Evolutionary conservation across 2,113 vertebrate genomes (phyloP).

Genomic region (Carassius auratus): DNA sequence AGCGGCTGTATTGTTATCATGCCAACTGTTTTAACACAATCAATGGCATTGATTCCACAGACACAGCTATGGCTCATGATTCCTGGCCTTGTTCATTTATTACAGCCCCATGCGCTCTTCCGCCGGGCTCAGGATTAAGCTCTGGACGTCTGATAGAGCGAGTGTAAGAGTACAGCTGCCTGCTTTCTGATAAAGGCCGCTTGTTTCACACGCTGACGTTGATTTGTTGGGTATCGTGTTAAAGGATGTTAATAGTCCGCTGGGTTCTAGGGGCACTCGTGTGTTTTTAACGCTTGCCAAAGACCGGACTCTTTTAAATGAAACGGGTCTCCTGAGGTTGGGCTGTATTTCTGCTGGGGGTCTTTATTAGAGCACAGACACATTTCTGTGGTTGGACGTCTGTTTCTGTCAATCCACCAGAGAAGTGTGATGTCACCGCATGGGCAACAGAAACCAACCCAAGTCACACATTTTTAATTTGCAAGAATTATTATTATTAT

Average conservation of each 20-base stretch:
- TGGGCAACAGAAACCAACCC: not conserved
- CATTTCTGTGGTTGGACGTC: slow-evolving; percentile 42
- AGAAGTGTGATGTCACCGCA: not conserved
- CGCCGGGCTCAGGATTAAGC: slow-evolving; percentile 61
- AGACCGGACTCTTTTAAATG: slow-evolving; percentile 37
- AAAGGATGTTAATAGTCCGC: slow-evolving; percentile 50
- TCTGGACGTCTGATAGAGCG: slow-evolving; percentile 56
- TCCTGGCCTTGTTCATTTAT: slow-evolving; percentile 70
- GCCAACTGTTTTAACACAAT: slow-evolving; percentile 80
- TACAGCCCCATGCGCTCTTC: slow-evolving; percentile 61
- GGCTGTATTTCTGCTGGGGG: slow-evolving; percentile 50
- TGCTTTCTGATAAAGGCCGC: slow-evolving; percentile 68
- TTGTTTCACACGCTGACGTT: slow-evolving; percentile 56
- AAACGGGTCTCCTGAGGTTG: slow-evolving; percentile 44
- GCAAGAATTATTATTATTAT: too few relatives aligned
- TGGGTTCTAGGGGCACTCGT: slow-evolving; percentile 18
- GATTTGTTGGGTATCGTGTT: slow-evolving; percentile 54
- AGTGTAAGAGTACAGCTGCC: slow-evolving; percentile 57
- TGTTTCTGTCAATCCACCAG: slow-evolving; percentile 59
- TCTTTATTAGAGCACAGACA: slow-evolving; percentile 72
- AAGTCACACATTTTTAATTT: not conserved
- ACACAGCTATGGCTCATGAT: slow-evolving; percentile 72
- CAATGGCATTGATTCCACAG: slow-evolving; percentile 77
- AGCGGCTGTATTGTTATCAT: slow-evolving; percentile 77
- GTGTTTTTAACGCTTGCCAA: slow-evolving; percentile 40